These are phyloP conservation scores for Metellina segmentata DNA, from an alignment of 2,888 invertebrate genomes.

Conservation along the genomic window DNA sequence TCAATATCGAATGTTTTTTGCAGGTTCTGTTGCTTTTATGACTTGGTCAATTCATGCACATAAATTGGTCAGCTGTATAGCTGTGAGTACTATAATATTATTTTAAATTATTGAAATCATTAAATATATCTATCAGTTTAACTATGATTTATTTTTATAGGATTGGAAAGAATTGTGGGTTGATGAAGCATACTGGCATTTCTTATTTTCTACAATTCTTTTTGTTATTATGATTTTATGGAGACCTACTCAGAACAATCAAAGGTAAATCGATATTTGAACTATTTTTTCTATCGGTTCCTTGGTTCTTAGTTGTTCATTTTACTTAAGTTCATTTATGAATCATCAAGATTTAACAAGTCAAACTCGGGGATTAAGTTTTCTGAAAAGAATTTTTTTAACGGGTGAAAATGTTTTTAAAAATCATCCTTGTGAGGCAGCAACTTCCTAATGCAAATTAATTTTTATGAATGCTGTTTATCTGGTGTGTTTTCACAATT, in stretches of 20 bases:
- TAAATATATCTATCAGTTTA: neutral
- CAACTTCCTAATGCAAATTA: too few relatives aligned
- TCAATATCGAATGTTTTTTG: constrained; percentile 68
- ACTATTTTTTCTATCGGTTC: neutral
- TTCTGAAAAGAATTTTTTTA: too few relatives aligned
- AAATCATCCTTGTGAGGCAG: too few relatives aligned
- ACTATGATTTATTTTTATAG: constrained; percentile 79
- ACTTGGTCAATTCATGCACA: constrained; percentile 93
- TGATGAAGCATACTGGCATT: constrained; percentile 97
- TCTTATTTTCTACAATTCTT: constrained; percentile 92
- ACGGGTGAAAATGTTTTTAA: too few relatives aligned
- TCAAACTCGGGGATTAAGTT: too few relatives aligned
- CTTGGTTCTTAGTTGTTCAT: constrained; percentile 7
- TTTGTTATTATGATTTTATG: constrained; percentile 96
- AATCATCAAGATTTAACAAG: neutral
- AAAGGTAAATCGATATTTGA: constrained; percentile 84
- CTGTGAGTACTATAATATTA: constrained; percentile 83
- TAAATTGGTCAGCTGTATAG: constrained; percentile 87
- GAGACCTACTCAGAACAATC: constrained; percentile 97
- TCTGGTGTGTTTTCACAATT: too few relatives aligned
- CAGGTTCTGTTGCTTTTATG: constrained; percentile 94
- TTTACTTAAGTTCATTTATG: neutral
- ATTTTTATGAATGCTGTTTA: too few relatives aligned
- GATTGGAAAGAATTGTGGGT: constrained; percentile 96
- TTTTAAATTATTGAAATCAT: constrained; percentile 37